These are phyloP conservation scores for Poecile atricapillus DNA, from an alignment of 2,113 vertebrate species.

Conservation along the genomic window DNA sequence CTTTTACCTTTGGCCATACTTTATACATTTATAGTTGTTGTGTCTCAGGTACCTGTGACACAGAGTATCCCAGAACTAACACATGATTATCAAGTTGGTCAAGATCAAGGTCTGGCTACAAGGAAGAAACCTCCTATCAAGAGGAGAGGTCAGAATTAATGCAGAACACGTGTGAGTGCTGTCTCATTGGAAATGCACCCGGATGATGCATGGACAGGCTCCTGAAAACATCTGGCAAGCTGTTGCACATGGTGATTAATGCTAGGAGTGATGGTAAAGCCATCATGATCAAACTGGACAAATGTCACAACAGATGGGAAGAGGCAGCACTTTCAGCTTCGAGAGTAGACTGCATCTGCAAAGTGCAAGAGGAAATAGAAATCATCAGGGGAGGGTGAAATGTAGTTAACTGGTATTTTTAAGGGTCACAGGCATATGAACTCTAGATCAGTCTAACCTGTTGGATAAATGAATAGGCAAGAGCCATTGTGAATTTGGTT, in stretches of 20 bases:
- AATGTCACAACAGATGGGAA: neutral
- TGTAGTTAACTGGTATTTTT: neutral
- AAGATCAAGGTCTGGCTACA: neutral
- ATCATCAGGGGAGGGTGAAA: neutral
- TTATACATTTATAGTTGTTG: neutral
- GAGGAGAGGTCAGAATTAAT: neutral
- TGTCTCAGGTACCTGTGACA: neutral
- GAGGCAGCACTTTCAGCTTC: neutral
- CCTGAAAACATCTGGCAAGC: neutral
- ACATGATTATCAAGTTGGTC: rapidly evolving
- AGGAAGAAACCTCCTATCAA: neutral
- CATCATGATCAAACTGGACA: neutral
- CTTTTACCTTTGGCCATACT: neutral
- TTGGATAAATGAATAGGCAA: neutral
- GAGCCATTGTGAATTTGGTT: neutral
- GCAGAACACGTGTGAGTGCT: neutral
- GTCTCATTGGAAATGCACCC: neutral
- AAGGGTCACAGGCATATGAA: neutral
- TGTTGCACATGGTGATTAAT: rapidly evolving
- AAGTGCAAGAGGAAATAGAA: neutral
- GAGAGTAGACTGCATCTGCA: neutral
- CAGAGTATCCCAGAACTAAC: neutral
- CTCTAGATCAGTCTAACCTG: neutral
- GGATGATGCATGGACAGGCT: neutral
- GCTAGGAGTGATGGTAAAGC: neutral